Conservation (phyloP, 2,797 vertebrate genomes). For the Moxostoma hubbsi region DNA sequence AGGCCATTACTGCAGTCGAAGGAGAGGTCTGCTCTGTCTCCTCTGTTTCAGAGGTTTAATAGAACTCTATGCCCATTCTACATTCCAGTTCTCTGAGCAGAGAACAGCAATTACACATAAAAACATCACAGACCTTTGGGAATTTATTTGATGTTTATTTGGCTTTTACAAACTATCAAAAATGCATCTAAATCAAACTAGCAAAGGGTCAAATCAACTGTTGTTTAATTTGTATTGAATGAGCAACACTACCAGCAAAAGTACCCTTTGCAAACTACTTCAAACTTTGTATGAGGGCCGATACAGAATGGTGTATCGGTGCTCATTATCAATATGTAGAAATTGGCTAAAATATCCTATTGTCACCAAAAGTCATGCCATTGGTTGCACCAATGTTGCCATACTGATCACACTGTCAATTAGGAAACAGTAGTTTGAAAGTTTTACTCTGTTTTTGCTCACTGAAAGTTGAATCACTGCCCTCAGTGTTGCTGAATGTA, state of each 20-base stretch:
- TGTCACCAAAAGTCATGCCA: too few relatives aligned
- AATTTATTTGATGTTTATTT: constrained; percentile 1
- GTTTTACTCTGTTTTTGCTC: too few relatives aligned
- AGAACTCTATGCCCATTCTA: constrained; percentile 17
- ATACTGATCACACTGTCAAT: too few relatives aligned
- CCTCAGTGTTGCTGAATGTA: too few relatives aligned
- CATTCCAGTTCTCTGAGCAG: constrained; percentile 1
- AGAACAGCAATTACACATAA: constrained; percentile 18
- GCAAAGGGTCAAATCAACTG: background rate
- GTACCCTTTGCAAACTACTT: background rate
- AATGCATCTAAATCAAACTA: constrained; percentile 14
- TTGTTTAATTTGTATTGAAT: background rate
- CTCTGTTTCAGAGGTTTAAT: constrained; percentile 14
- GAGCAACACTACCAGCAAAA: background rate
- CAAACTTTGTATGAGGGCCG: too few relatives aligned
- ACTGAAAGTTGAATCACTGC: too few relatives aligned
- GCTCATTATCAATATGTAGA: background rate
- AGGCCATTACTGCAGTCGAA: background rate
- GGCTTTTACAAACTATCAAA: too few relatives aligned
- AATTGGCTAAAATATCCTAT: background rate
- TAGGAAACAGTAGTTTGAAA: too few relatives aligned
- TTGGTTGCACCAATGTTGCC: too few relatives aligned
- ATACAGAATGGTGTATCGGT: background rate
- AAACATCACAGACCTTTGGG: constrained; percentile 21
- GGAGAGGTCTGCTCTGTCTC: background rate